These are phyloP conservation scores for Acanthurus leucopareius DNA, from an alignment of 2,797 vertebrate genomes.

Conservation along the genomic window DNA sequence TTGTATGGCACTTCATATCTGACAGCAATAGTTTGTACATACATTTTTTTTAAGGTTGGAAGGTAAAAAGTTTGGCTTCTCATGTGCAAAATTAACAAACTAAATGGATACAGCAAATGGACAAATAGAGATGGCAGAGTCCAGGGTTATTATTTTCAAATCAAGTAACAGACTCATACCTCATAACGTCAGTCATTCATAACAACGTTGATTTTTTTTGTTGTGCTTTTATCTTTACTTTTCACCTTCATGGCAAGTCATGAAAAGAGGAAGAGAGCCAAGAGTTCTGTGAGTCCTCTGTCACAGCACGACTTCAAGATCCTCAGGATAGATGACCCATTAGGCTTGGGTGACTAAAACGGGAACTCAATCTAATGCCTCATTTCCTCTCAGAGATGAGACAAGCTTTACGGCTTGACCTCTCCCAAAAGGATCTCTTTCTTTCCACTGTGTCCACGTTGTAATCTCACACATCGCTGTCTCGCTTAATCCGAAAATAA, in stretches of 20 bases:
- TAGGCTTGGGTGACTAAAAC: conserved; percentile 80
- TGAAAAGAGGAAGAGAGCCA: conserved; percentile 25
- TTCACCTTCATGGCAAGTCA: conserved; percentile 10
- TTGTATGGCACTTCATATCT: background rate
- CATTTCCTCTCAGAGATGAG: conserved; percentile 82
- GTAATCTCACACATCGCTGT: conserved; percentile 82
- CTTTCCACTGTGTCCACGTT: conserved; percentile 48
- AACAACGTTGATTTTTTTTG: conserved; percentile 9
- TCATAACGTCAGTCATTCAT: background rate
- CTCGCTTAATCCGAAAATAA: conserved; percentile 81
- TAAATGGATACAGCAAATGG: background rate
- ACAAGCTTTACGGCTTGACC: conserved; percentile 76
- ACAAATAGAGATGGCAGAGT: background rate
- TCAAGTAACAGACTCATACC: conserved; percentile 11
- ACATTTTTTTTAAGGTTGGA: too few species aligned
- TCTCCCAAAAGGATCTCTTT: conserved; percentile 62
- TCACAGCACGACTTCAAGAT: conserved; percentile 52
- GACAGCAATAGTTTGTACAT: background rate
- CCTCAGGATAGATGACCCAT: conserved; percentile 78
- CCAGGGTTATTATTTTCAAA: conserved; percentile 6
- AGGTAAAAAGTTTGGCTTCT: conserved; percentile 8
- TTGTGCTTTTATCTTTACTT: conserved; percentile 27
- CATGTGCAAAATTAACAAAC: conserved; percentile 1
- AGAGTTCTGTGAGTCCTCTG: conserved; percentile 46
- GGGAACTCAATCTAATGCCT: conserved; percentile 84